Percentiles rank a stretch among this genome's conserved stretches.
These are phyloP conservation scores for Tyria jacobaeae DNA, from an alignment of 2,888 invertebrate genomes.

Conservation along the genomic window DNA sequence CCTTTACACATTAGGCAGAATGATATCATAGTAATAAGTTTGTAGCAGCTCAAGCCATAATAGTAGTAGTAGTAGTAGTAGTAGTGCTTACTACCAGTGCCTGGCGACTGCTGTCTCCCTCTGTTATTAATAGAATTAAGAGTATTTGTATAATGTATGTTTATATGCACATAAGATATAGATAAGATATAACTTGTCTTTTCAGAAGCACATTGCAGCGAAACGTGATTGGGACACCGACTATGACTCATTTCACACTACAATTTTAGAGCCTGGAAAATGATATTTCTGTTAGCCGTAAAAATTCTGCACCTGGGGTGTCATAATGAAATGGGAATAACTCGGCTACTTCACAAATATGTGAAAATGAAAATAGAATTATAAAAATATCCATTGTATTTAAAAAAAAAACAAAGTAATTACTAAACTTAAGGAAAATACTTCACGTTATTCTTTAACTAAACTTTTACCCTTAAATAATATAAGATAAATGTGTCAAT, in stretches of 20 bases:
- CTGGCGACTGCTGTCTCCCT: background rate
- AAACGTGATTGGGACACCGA: slow-evolving; percentile 9
- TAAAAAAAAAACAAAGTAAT: too few relatives aligned
- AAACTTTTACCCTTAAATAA: background rate
- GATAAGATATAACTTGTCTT: background rate
- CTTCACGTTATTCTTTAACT: background rate
- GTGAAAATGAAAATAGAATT: background rate
- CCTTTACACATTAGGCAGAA: too few relatives aligned
- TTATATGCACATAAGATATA: background rate
- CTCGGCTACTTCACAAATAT: background rate
- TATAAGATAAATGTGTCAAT: too few relatives aligned
- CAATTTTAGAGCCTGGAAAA: slow-evolving; percentile 11
- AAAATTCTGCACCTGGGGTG: slow-evolving; percentile 15
- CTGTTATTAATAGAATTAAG: background rate
- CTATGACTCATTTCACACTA: slow-evolving; percentile 9
- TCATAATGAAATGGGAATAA: slow-evolving; percentile 1
- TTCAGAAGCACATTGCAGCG: background rate
- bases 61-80: too few relatives aligned
- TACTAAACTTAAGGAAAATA: too few relatives aligned
- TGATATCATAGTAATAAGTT: too few relatives aligned
- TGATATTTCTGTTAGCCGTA: slow-evolving; percentile 7
- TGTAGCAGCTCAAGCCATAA: too few relatives aligned
- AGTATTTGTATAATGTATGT: background rate
- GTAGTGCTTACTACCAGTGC: too few relatives aligned
- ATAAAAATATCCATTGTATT: too few relatives aligned